Evolutionary conservation across 1,140 invertebrate species (phyloP), one percentile per base, ranked within the genome.

Genomic region (Sipha flava): DNA sequence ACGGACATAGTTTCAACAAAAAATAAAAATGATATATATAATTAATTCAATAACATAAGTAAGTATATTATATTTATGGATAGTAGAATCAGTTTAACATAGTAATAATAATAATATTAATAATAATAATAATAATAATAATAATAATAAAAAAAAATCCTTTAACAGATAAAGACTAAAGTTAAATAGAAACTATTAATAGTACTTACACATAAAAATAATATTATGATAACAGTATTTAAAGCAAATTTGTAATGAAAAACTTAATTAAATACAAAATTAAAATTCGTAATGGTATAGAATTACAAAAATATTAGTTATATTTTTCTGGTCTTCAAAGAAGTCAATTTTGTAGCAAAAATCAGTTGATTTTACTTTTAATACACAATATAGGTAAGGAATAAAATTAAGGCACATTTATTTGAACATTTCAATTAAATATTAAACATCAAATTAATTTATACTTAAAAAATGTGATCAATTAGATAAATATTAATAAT

Each of bases 181-280:
- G 3, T 59, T 77, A 77, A 77, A 59, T 77, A 77, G 49, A 57
- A 77, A 57, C 73, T 77, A 54, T 77, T 57, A 37, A 52, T 34
- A 43, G 14, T 43, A 59, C 59, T 59, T 16, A 57, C 43, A 77
- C 12, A 77, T 59, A 26, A 59, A 57, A 49, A 72, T 75, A 72
- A 72, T 47, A 73, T 23, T 52, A 23, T 54, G 31, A 54, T 54
- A 77, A 77, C 73, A 77, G 57, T 18, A 10, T 40, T 57, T 57
- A 77, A 77, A 77, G 16, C 31, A n/a, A 6, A 57, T 10, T 77
- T 75, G 21, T 31, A 45, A 77, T 40, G 18, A 9, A n/a, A 57
- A 77, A 54, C 34, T 43, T 75, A 75, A 40, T 37, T 45, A 34
- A 31, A 47, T 29, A 72, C 26, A 45, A 70, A 5, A 73, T 54